A percentile compares a stretch with the other conserved stretches of the same genome.
Conservation (phyloP, 2,888 invertebrate genomes). For the Polydrusus tereticollis region DNA sequence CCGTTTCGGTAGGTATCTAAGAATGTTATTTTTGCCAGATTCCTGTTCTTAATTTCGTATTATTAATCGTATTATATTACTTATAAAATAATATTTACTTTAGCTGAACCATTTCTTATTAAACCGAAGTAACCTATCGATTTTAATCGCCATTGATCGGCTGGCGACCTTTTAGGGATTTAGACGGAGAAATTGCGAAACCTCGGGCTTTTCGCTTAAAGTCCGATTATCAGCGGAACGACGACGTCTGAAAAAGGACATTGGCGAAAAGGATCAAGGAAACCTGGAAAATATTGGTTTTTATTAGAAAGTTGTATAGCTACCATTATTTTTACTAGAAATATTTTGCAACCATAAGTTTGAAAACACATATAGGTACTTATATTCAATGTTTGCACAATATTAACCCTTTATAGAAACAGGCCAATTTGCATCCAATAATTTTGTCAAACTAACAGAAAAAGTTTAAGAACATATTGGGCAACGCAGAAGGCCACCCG, state of each 20-base stretch:
- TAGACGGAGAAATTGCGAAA: slow-evolving; percentile 13
- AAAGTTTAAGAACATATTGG: no score
- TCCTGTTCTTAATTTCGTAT: no score
- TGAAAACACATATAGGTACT: no score
- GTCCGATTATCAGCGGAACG: background rate
- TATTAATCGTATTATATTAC: background rate
- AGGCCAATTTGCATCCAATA: no score
- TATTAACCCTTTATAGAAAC: no score
- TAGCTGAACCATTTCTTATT: background rate
- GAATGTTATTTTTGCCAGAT: no score
- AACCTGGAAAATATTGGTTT: background rate
- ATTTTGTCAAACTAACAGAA: no score
- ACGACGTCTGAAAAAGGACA: background rate
- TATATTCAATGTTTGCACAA: no score
- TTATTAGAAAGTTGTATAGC: background rate
- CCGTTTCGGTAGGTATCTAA: no score
- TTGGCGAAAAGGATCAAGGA: background rate
- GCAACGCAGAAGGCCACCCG: no score
- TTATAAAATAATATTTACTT: background rate
- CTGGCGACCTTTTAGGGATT: slow-evolving; percentile 10
- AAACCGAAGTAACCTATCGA: slow-evolving; percentile 19
- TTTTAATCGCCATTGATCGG: slow-evolving; percentile 2
- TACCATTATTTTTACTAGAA: no score
- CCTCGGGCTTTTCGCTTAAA: slow-evolving; percentile 7
- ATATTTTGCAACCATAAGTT: no score